Base-by-base conservation (phyloP, 2,797 vertebrate genomes). In the Protonibea diacanthus region DNA sequence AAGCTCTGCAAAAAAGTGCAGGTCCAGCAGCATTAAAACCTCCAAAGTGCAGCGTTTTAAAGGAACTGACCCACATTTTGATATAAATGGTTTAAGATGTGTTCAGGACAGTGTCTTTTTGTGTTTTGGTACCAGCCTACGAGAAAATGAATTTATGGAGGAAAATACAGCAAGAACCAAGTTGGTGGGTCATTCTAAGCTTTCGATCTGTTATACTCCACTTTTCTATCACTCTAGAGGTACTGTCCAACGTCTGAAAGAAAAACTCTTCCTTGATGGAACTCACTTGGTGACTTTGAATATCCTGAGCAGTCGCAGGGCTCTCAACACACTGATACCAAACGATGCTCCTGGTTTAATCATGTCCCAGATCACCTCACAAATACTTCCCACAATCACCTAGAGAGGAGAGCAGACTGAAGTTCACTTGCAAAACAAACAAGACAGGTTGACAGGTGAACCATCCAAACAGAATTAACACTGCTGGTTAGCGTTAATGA, bases 201-300 rank as follows among this genome's bases (percentile, higher is more conserved):
- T 14, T 27, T 20, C 25, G 14, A 12, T 18, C 6, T 23, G 42
- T 55, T 38, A 38, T 8, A 38, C 33, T 33, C 33, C 33, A 38
- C 33, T 48, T 23, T n/a, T 12, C 60, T 29, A 23, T 47, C 25
- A 9, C 44, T 27, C 10, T 47, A 27, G 9, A 45, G 42, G 57
- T 40, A n/a, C n/a, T 42, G 42, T 59, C 33, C 15, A 59, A 9
- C 38, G 12, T 53, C 52, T 7, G 25, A 48, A 27, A n/a, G 7
- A 27, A n/a, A 13, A 3, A 20, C 23, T 11, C 18, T n/a, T 72
- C 70, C 38, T 40, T 27, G 44, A 6, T 61, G 42, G 25, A 67
- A 94, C 97, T 87, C 92, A 99, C 98, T 99, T 99, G 2, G 98
- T 99, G 56, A 99, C 98, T 93, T 99, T 99, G 92, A 99, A 99